phyloP scores from a whole-genome alignment of 2,888 invertebrate genomes.

The Zaprionus bogoriensis region DNA sequence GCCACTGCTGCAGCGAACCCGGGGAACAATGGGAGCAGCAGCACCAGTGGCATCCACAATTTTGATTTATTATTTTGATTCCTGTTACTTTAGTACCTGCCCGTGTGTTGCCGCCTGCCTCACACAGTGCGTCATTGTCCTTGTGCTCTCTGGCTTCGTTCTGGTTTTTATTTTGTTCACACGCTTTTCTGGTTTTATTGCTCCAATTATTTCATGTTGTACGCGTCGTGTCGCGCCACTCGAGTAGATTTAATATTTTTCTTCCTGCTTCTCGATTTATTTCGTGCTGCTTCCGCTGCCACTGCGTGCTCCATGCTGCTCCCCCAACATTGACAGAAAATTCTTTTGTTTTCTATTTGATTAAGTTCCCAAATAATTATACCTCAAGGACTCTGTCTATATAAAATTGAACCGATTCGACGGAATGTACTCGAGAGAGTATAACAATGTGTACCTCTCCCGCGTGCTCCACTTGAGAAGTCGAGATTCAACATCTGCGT shows the following conservation, averaged over 20 bases:
- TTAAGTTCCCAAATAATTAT: neutral
- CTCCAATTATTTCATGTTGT: constrained; percentile 68
- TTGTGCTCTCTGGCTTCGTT: constrained; percentile 1
- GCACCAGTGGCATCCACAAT: constrained; percentile 37
- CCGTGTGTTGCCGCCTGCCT: constrained; percentile 29
- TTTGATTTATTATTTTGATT: constrained; percentile 73
- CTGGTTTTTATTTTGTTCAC: constrained; percentile 59
- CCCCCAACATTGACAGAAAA: neutral
- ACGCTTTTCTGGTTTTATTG: constrained; percentile 66
- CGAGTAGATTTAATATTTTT: constrained; percentile 49
- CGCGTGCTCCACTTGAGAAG: neutral
- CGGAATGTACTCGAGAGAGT: no score
- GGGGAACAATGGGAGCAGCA: constrained; percentile 2
- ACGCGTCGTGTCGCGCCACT: constrained; percentile 38
- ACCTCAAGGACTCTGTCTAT: neutral
- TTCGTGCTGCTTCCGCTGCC: neutral
- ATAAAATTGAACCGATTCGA: neutral
- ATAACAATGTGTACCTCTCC: no score
- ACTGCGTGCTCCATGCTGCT: neutral
- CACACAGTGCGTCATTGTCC: constrained; percentile 34
- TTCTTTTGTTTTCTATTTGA: neutral
- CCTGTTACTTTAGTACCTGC: constrained; percentile 65
- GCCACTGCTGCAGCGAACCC: constrained; percentile 14
- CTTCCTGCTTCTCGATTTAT: constrained; percentile 13
- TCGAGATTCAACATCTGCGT: constrained; percentile 3